A percentile compares a stretch with the other conserved stretches of the same genome.
These are phyloP conservation scores for Drosophila saltans DNA, from an alignment of 1,140 invertebrate genomes.

Conservation along the genomic window DNA sequence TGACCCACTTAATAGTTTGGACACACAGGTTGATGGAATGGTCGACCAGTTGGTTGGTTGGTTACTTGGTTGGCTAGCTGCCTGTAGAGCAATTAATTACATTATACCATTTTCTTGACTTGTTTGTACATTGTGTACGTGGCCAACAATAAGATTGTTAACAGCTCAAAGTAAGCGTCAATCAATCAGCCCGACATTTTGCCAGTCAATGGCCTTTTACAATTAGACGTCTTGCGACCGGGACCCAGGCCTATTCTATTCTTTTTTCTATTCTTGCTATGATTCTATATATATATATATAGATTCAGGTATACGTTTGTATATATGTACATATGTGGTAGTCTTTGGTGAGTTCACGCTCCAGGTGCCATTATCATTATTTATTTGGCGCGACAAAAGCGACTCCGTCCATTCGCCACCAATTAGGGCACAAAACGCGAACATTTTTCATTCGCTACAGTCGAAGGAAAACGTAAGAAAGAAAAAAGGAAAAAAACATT, in stretches of 20 bases:
- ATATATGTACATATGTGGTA: neutral
- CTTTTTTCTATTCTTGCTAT: neutral
- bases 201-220: conserved; percentile 63
- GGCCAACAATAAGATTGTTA: conserved; percentile 68
- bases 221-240: neutral
- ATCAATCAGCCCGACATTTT: conserved; percentile 69
- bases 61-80: conserved; percentile 46
- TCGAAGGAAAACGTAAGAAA: neutral
- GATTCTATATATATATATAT: neutral
- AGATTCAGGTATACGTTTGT: neutral
- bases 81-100: conserved; percentile 76
- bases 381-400: conserved; percentile 75
- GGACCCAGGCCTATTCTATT: conserved; percentile 6
- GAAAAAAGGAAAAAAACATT: conserved; percentile 45
- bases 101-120: conserved; percentile 58
- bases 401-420: conserved; percentile 41
- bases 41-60: conserved; percentile 17
- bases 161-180: conserved; percentile 67
- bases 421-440: conserved; percentile 71
- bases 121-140: conserved; percentile 39
- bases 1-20: conserved; percentile 5
- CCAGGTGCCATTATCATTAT: conserved; percentile 79
- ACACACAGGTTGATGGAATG: conserved; percentile 8
- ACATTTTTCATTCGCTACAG: conserved; percentile 69
- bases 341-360: conserved; percentile 52